These are phyloP conservation scores for Zoroaster sp. DNA, from an alignment of 53 echinoderm and acorn worm genomes.

Conservation along the genomic window DNA sequence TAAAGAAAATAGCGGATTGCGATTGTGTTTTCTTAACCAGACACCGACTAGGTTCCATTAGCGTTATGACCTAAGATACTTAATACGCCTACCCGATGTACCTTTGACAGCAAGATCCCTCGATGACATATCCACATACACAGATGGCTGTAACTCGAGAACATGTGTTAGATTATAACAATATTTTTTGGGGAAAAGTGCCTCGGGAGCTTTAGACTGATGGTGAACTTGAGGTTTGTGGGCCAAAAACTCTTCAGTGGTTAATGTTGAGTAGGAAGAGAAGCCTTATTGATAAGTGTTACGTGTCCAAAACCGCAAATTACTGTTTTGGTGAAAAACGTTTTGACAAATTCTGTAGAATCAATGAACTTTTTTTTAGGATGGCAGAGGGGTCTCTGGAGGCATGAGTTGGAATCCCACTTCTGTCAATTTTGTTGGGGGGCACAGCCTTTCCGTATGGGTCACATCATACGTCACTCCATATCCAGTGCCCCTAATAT, in stretches of 20 bases:
- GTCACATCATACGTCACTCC: too few species aligned
- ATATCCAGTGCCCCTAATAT: too few species aligned
- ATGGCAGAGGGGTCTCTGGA: neutral
- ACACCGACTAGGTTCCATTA: slow-evolving; percentile 22
- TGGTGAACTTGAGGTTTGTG: slow-evolving; percentile 25
- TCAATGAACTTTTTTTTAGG: neutral
- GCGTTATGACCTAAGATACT: slow-evolving; percentile 29
- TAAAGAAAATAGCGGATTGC: neutral
- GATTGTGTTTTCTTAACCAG: slow-evolving; percentile 10
- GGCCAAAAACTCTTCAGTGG: slow-evolving; percentile 1
- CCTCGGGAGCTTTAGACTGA: neutral
- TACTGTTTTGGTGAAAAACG: neutral
- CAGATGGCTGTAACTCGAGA: slow-evolving; percentile 40
- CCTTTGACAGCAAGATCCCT: slow-evolving; percentile 13
- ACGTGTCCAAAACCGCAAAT: neutral
- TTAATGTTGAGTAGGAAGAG: neutral
- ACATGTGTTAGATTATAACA: slow-evolving; percentile 32
- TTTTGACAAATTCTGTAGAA: too few species aligned
- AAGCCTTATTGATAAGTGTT: neutral
- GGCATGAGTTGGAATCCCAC: neutral
- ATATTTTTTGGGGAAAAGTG: slow-evolving; percentile 1
- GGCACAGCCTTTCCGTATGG: too few species aligned
- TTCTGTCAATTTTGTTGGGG: neutral
- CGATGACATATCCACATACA: slow-evolving; percentile 26
- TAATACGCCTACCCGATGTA: slow-evolving; percentile 28